A percentile compares a stretch with the other conserved stretches of the same genome.
These are phyloP conservation scores for Zaprionus gabonicus DNA, from an alignment of 1,140 invertebrate species.

Conservation along the genomic window DNA sequence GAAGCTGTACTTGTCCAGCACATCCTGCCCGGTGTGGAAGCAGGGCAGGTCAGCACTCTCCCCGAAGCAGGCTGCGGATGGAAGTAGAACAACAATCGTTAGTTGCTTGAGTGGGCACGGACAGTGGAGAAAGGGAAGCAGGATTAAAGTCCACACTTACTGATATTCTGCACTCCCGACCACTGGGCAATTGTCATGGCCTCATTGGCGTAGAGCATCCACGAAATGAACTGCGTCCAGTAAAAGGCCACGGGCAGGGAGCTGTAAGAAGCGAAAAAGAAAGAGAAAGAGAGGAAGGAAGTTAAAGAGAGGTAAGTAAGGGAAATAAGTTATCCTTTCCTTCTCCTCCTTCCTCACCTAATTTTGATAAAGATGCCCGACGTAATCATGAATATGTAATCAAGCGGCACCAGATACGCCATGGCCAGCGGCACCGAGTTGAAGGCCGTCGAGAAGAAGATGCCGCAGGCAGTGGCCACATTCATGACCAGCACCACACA, in stretches of 20 bases:
- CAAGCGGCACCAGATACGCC: conserved; percentile 93
- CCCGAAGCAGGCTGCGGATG: conserved; percentile 87
- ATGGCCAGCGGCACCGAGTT: conserved; percentile 92
- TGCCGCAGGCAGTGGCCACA: conserved; percentile 93
- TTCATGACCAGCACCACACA: conserved; percentile 91
- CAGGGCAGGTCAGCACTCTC: conserved; percentile 88
- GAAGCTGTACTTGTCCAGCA: conserved; percentile 91
- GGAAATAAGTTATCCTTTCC: neutral
- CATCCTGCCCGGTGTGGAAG: conserved; percentile 88
- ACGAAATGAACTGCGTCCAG: conserved; percentile 95
- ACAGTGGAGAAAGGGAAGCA: neutral
- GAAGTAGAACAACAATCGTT: neutral
- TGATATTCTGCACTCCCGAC: conserved; percentile 90
- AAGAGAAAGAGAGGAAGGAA: neutral
- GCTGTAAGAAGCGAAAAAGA: conserved; percentile 79
- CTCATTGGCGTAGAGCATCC: conserved; percentile 97
- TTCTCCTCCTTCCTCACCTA: conserved; percentile 85
- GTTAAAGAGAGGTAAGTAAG: neutral
- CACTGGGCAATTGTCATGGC: conserved; percentile 93
- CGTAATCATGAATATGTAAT: conserved; percentile 94
- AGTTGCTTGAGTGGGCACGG: neutral
- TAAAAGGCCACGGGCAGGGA: conserved; percentile 91
- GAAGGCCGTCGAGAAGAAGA: conserved; percentile 93
- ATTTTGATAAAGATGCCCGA: conserved; percentile 93
- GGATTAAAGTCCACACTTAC: conserved; percentile 85